These are phyloP conservation scores for Xenentodon cancila DNA, from an alignment of 2,797 vertebrate genomes.

Conservation along the genomic window DNA sequence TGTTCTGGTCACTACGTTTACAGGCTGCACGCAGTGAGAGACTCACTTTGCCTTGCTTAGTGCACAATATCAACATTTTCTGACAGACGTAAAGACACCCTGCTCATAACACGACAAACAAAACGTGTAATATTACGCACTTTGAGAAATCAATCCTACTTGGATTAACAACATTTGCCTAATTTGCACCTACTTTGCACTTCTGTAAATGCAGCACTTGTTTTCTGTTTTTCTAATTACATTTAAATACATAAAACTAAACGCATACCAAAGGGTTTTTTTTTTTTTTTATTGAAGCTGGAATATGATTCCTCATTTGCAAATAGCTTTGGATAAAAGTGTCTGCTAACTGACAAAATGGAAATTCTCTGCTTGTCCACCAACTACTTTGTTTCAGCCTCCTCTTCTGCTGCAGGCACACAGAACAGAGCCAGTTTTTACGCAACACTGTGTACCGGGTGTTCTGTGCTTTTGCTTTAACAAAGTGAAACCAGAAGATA, in stretches of 20 bases:
- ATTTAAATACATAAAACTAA: slow-evolving; percentile 7
- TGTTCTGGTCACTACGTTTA: not conserved
- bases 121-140: not conserved
- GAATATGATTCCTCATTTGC: too few relatives aligned
- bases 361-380: too few relatives aligned
- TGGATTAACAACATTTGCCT: too few relatives aligned
- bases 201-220: too few relatives aligned
- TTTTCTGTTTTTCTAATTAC: not conserved
- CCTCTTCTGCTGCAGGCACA: too few relatives aligned
- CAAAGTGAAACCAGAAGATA: slow-evolving; percentile 27
- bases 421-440: too few relatives aligned
- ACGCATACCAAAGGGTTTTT: too few relatives aligned
- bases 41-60: not conserved
- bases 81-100: slow-evolving; percentile 10
- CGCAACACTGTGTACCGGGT: not conserved
- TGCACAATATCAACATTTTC: not conserved
- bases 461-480: slow-evolving; percentile 10
- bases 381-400: too few relatives aligned
- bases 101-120: slow-evolving; percentile 3
- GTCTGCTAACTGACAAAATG: too few relatives aligned
- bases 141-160: not conserved
- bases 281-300: too few relatives aligned
- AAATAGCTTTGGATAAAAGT: too few relatives aligned
- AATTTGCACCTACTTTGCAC: too few relatives aligned
- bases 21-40: not conserved